phyloP scores from a whole-genome alignment of 1,140 invertebrate species.

The Tetramorium simillimum region DNA sequence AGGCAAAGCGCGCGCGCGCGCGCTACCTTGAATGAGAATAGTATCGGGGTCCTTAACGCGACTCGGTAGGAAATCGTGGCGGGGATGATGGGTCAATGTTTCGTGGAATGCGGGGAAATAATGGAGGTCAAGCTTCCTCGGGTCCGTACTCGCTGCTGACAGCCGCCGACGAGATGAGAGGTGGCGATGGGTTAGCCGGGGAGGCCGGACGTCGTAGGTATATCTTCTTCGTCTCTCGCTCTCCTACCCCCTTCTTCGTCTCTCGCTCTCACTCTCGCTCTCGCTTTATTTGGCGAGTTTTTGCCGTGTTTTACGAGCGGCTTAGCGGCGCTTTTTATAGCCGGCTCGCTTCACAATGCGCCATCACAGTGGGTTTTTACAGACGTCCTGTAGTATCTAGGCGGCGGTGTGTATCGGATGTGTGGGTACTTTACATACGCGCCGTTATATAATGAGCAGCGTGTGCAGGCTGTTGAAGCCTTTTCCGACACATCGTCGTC shows the following conservation, averaged over 20 bases:
- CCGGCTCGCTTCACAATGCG: slow-evolving; percentile 76
- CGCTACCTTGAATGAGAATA: slow-evolving; percentile 44
- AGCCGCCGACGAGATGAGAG: slow-evolving; percentile 49
- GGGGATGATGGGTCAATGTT: slow-evolving; percentile 53
- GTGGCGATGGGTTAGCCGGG: slow-evolving; percentile 40
- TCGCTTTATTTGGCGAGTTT: slow-evolving; percentile 71
- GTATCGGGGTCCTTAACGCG: slow-evolving; percentile 16
- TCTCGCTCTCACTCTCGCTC: background rate
- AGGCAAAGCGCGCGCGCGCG: background rate
- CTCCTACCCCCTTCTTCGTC: slow-evolving; percentile 24
- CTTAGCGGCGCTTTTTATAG: slow-evolving; percentile 78
- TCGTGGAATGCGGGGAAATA: slow-evolving; percentile 60
- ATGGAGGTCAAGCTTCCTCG: slow-evolving; percentile 54
- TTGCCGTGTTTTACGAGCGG: slow-evolving; percentile 76
- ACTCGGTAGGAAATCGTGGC: slow-evolving; percentile 1
- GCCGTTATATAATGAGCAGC: slow-evolving; percentile 68
- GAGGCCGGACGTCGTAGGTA: slow-evolving; percentile 41
- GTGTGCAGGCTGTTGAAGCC: slow-evolving; percentile 22
- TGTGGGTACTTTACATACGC: slow-evolving; percentile 80
- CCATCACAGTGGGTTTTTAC: slow-evolving; percentile 76
- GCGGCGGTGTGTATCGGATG: slow-evolving; percentile 69
- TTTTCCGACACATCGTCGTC: slow-evolving; percentile 32
- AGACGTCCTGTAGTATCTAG: slow-evolving; percentile 78
- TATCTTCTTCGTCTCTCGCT: slow-evolving; percentile 32
- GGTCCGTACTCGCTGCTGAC: slow-evolving; percentile 22